These are phyloP conservation scores for Pentalonia nigronervosa DNA, from an alignment of 1,140 invertebrate species.

Conservation along the genomic window DNA sequence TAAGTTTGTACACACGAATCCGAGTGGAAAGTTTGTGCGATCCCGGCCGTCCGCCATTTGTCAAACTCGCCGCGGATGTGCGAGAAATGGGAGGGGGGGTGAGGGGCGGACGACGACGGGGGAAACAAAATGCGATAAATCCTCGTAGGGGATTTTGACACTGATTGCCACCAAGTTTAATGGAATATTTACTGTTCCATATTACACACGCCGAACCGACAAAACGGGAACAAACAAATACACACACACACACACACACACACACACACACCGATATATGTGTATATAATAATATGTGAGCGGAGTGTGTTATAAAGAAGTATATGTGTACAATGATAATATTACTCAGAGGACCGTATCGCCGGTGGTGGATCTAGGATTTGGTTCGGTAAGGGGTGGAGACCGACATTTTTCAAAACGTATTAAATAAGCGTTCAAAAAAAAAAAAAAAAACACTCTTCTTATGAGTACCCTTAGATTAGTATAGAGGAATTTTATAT, in stretches of 20 bases:
- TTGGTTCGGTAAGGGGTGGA: no score
- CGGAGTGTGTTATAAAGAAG: background rate
- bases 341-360: background rate
- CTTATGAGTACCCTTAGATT: no score
- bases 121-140: slow-evolving; percentile 16
- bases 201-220: background rate
- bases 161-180: slow-evolving; percentile 1
- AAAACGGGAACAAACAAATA: background rate
- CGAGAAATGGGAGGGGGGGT: no score
- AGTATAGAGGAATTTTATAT: no score
- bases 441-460: no score
- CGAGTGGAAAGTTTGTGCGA: slow-evolving; percentile 21
- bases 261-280: background rate
- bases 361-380: no score
- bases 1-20: slow-evolving; percentile 21
- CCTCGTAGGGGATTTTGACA: background rate
- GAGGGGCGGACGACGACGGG: background rate
- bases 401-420: no score
- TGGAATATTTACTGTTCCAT: slow-evolving; percentile 41
- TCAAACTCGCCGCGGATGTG: slow-evolving; percentile 6
- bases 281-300: no score
- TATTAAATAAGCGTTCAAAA: no score
- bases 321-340: background rate
- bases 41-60: slow-evolving; percentile 6
- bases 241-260: background rate